Base-by-base conservation (phyloP, 2,888 invertebrate genomes). In the Homarus gammarus region DNA sequence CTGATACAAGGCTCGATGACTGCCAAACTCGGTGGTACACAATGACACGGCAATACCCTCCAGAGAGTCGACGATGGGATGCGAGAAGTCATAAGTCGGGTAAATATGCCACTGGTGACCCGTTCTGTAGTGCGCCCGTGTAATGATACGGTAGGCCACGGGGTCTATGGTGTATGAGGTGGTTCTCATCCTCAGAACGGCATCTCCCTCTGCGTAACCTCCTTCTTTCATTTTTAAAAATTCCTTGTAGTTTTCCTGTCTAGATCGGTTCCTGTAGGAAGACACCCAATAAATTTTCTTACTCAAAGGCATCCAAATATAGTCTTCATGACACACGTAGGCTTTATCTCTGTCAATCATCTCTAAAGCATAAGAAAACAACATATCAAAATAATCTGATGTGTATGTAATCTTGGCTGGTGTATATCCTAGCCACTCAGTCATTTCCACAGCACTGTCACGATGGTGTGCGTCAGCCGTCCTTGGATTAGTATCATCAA, bases 401-500 rank as follows among this genome's bases (percentile, higher is more conserved):
- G 90, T 75, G n/a, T 61, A 77, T 2, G 87, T 72, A 36, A 88
- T 78, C 1, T n/a, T 22, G n/a, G 38, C 18, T 5, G 81, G 84
- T n/a, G 27, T 33, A 22, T 84, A 84, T 5, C 75, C 78, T 3
- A 90, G 81, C 90, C 90, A 87, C 12, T 79, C 31, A 22, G 84
- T 27, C 33, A 78, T 79, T 84, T 84, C 68, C 15, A 70, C 2
- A 49, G 77, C 83, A n/a, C 72, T 51, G 15, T 36, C 2, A 51
- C 68, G 84, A 64, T 72, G 77, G 0, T 15, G 1, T 40, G 15
- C 6, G 15, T n/a, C 27, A 31, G 84, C 81, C 2, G 90, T 90
- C 36, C 72, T 68, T 15, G 90, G 90, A 64, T 90, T 90, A 40
- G 87, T 87, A 81, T 90, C 90, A 36, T 90, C 87, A 68, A 90